Percentiles rank a stretch among this genome's conserved stretches.
phyloP scores from a whole-genome alignment of 2,797 vertebrate genomes.

The Sciurus vulgaris region DNA sequence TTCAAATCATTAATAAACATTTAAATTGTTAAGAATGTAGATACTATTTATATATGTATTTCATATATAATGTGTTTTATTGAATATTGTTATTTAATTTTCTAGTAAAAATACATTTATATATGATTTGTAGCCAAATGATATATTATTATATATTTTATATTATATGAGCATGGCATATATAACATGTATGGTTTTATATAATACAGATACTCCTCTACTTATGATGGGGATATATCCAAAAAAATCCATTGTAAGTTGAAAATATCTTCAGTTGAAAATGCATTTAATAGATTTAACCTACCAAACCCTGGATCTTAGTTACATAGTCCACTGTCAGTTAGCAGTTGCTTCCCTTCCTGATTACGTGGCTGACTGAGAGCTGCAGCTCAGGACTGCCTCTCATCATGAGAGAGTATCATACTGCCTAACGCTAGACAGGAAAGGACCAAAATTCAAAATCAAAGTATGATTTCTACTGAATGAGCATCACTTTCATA shows the following conservation, averaged over 20 bases:
- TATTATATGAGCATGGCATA: not conserved
- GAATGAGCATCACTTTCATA: not conserved
- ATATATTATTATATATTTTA: not conserved
- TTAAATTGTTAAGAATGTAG: conserved; percentile 32
- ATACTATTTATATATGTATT: not conserved
- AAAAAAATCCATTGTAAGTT: not conserved
- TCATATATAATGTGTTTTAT: not conserved
- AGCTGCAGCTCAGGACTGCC: not conserved
- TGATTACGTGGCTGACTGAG: not conserved
- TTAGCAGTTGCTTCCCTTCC: not conserved
- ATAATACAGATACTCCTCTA: not conserved
- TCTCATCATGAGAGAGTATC: not conserved
- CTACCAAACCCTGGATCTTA: not conserved
- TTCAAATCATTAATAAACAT: conserved; percentile 27
- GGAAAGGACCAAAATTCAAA: not conserved
- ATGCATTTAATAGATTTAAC: not conserved
- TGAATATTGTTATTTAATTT: not conserved
- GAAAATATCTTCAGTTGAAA: not conserved
- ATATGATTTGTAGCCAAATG: not conserved
- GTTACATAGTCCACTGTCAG: not conserved
- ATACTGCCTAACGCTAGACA: not conserved
- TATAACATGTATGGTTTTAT: not conserved
- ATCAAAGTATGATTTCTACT: not conserved
- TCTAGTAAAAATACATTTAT: not conserved
- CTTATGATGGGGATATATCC: not conserved